These are phyloP conservation scores for Sebastes diaconus DNA, from an alignment of 2,797 vertebrate genomes.

Conservation along the genomic window DNA sequence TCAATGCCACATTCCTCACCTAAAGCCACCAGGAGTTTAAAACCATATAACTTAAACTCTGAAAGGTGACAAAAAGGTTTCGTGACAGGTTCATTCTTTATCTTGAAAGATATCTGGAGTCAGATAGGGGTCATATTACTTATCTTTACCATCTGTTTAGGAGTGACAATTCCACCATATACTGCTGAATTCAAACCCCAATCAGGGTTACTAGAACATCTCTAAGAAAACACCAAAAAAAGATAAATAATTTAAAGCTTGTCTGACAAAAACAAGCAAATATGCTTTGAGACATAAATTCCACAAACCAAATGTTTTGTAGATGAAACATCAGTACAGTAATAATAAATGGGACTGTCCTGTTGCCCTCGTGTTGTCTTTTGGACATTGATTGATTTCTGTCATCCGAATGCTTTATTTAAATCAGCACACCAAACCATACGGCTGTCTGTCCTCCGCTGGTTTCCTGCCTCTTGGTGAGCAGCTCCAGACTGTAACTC, in stretches of 20 bases:
- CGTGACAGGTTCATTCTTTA: slow-evolving; percentile 23
- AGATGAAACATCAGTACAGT: not conserved
- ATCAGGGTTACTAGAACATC: not conserved
- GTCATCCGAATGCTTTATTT: slow-evolving; percentile 21
- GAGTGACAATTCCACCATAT: not conserved
- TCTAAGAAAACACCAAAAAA: not conserved
- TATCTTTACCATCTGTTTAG: slow-evolving; percentile 27
- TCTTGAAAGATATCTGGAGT: slow-evolving; percentile 17
- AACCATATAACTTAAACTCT: not conserved
- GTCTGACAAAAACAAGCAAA: not conserved
- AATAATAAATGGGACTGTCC: not conserved
- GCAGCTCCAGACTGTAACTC: slow-evolving; percentile 62
- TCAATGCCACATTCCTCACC: not conserved
- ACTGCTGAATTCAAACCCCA: not conserved
- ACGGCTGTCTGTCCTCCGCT: slow-evolving; percentile 18
- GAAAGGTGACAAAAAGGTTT: not conserved
- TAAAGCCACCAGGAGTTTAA: not conserved
- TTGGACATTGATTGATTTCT: slow-evolving; percentile 24
- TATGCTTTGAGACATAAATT: not conserved
- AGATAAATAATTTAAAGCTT: not conserved
- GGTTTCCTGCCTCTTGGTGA: slow-evolving; percentile 34
- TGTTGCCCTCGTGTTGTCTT: not conserved
- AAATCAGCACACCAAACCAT: slow-evolving; percentile 16
- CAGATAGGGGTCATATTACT: slow-evolving; percentile 19
- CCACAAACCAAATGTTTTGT: not conserved